These are phyloP conservation scores for Falcunculus frontatus DNA, from an alignment of 2,113 vertebrate species.

Conservation along the genomic window DNA sequence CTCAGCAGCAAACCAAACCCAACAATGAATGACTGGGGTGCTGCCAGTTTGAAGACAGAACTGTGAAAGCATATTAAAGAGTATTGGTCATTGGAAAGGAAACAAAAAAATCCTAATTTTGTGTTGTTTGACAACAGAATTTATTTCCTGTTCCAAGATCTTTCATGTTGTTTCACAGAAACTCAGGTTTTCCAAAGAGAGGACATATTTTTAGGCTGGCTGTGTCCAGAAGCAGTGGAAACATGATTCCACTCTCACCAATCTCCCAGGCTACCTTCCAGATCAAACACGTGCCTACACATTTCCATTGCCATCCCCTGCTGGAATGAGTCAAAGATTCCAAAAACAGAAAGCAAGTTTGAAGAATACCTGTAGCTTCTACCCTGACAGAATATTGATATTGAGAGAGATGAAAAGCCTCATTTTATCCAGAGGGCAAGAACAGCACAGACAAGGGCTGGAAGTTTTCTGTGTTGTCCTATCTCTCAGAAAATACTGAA, in stretches of 20 bases:
- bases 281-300: neutral
- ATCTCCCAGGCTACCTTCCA: neutral
- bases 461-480: neutral
- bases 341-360: neutral
- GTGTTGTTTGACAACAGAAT: neutral
- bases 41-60: neutral
- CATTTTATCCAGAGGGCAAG: neutral
- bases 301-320: neutral
- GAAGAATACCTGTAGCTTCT: neutral
- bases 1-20: neutral
- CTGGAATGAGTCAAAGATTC: neutral
- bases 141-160: neutral
- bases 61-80: neutral
- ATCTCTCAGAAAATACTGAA: neutral
- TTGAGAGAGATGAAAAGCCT: neutral
- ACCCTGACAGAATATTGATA: neutral
- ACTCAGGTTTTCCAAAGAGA: neutral
- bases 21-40: fast-evolving
- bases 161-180: neutral
- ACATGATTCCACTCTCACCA: neutral
- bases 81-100: neutral
- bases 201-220: neutral
- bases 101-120: neutral
- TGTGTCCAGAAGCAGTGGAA: neutral
- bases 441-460: neutral